phyloP scores from a whole-genome alignment of 2,888 invertebrate species.

The Pteria penguin region DNA sequence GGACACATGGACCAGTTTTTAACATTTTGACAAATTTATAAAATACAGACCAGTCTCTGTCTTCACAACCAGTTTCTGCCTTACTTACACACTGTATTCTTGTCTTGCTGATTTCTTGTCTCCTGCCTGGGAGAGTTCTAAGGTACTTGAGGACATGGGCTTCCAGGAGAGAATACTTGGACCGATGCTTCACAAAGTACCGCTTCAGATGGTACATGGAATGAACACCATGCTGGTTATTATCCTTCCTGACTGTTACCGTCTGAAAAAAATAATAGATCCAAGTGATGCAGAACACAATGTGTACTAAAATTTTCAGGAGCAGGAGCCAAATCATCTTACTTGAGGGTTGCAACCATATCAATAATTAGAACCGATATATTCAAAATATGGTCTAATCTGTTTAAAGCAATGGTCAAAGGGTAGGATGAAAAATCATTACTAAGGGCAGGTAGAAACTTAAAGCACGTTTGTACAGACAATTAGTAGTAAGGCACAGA shows the following conservation, averaged over 20 bases:
- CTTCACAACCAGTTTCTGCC: not conserved
- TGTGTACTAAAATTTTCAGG: no score
- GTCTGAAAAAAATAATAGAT: conserved; percentile 6
- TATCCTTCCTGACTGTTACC: conserved; percentile 7
- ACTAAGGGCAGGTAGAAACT: not conserved
- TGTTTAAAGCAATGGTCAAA: not conserved
- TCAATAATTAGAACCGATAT: no score
- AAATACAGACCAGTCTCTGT: no score
- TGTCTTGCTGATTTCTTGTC: conserved; percentile 82
- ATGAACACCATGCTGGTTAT: conserved; percentile 25
- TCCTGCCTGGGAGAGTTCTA: conserved; percentile 82
- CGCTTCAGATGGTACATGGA: conserved; percentile 76
- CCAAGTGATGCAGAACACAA: no score
- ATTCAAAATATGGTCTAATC: no score
- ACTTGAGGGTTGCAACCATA: no score
- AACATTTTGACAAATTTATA: no score
- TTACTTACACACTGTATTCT: conserved; percentile 67
- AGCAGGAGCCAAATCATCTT: no score
- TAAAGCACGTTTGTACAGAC: no score
- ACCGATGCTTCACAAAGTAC: conserved; percentile 84
- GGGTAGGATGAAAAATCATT: not conserved
- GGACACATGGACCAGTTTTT: no score
- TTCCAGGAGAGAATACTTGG: conserved; percentile 82
- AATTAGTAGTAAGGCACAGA: no score
- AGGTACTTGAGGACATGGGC: conserved; percentile 80